A percentile compares a stretch with the other conserved stretches of the same genome.
These are phyloP conservation scores for Aix galericulata DNA, from an alignment of 2,113 vertebrate genomes.

Conservation along the genomic window DNA sequence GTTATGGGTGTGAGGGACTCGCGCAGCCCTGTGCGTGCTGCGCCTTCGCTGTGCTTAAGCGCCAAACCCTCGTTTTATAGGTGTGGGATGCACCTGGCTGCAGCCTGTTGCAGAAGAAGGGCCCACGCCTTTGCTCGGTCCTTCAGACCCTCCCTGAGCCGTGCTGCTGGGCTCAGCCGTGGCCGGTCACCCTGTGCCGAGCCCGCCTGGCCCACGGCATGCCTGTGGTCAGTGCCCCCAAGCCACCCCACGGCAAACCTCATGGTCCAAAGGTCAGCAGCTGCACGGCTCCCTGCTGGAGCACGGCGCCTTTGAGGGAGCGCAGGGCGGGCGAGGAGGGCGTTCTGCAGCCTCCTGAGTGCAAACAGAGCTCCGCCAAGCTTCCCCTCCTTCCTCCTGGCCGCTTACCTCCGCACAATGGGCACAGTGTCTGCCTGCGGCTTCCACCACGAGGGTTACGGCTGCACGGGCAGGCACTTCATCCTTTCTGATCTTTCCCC, in stretches of 20 bases:
- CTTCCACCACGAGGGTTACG: slow-evolving; percentile 1
- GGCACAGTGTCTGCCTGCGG: slow-evolving; percentile 42
- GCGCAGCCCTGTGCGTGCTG: neutral
- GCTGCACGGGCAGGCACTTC: slow-evolving; percentile 52
- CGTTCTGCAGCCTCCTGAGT: neutral
- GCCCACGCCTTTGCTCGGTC: neutral
- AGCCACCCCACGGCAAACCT: neutral
- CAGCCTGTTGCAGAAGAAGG: slow-evolving; percentile 13
- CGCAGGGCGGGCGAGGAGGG: neutral
- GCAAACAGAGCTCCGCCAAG: neutral
- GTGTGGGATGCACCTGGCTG: neutral
- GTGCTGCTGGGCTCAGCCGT: neutral
- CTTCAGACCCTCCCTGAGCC: neutral
- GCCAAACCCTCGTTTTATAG: accelerated
- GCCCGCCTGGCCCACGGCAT: neutral
- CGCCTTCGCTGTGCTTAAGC: accelerated
- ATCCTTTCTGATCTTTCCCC: neutral
- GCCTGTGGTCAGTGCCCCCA: neutral
- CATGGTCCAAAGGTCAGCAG: neutral
- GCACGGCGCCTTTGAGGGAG: neutral
- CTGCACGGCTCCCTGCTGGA: neutral
- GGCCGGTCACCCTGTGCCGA: accelerated
- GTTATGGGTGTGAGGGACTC: neutral
- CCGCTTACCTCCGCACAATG: slow-evolving; percentile 44
- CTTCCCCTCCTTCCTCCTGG: slow-evolving; percentile 23